Base-by-base conservation (phyloP, 2,888 invertebrate genomes). In the Ophonus ardosiacus region DNA sequence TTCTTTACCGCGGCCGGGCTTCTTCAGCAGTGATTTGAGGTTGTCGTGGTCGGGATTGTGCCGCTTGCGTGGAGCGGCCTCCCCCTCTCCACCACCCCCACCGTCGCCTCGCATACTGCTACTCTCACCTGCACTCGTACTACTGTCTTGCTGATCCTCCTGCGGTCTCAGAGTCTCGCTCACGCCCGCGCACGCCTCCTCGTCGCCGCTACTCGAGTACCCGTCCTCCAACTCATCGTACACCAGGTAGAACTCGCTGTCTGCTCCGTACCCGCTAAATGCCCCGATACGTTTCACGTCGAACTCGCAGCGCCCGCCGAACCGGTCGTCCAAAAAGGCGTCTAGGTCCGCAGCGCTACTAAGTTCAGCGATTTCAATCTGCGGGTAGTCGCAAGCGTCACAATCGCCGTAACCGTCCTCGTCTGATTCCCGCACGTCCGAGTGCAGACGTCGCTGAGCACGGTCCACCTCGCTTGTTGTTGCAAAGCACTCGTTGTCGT, bases 21-120 rank as follows among this genome's bases (percentile, higher is more conserved):
- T 96, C 92, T 97, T 96, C 82, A 97, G 93, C 88, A 96, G 93
- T 43, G 96, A 95, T 89, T 95, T 95, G 88, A 95, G 93, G 90
- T 94, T 93, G 86, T 93, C 93, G 88, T 92, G 91, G 90, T 94
- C 93, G 88, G 94, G 93, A 91, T 94, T 94, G 90, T 94, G 94
- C 85, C 90, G 90, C 87, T 88, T 87, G 40, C 88, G 87, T 71
- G 89, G 88, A 40, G 88, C 88, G 92, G 90, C 91, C 91, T 91
- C 88, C 88, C 88, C 92, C 92, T 90, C 93, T 92, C 65, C 87
- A 87, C 61, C 86, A 59, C 63, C n/a, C 17, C 81, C 93, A 90
- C 92, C 91, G 88, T 92, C 92, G 89, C 92, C 93, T 90, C 92
- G 92, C 92, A 93, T 92, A 10, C 86, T 85, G 68, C 86, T 80